Conservation (phyloP, 2,113 vertebrate genomes). For the Nothocercus julius region DNA sequence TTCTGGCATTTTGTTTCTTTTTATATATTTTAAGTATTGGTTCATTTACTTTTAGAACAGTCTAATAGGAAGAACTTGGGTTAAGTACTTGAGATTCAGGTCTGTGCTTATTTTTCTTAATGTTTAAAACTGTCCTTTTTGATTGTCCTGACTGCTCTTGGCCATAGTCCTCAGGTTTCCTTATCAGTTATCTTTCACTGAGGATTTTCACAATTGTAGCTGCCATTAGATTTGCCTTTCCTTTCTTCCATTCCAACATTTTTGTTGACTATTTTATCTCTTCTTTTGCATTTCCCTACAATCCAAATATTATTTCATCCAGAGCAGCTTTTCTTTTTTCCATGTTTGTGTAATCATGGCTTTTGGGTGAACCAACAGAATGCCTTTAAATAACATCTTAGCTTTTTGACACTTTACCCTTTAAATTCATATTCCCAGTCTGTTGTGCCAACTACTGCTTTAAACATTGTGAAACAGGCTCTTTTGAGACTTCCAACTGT, state of each 20-base stretch:
- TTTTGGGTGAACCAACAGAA: fast-evolving
- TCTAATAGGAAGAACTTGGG: neutral
- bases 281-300: neutral
- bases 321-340: neutral
- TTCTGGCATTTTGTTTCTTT: neutral
- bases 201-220: neutral
- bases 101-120: fast-evolving
- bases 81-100: neutral
- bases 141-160: neutral
- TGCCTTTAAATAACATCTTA: fast-evolving
- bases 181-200: fast-evolving
- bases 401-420: neutral
- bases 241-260: neutral
- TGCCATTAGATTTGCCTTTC: neutral
- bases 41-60: neutral
- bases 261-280: no score
- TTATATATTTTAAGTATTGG: neutral
- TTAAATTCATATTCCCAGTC: fast-evolving
- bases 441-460: fast-evolving
- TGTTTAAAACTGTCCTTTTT: neutral
- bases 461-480: neutral
- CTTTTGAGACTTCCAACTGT: fast-evolving
- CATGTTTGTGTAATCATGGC: neutral
- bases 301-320: neutral
- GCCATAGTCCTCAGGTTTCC: fast-evolving